A percentile compares a stretch with the other conserved stretches of the same genome.
phyloP scores from a whole-genome alignment of 2,113 vertebrate genomes.

The Otis tarda region DNA sequence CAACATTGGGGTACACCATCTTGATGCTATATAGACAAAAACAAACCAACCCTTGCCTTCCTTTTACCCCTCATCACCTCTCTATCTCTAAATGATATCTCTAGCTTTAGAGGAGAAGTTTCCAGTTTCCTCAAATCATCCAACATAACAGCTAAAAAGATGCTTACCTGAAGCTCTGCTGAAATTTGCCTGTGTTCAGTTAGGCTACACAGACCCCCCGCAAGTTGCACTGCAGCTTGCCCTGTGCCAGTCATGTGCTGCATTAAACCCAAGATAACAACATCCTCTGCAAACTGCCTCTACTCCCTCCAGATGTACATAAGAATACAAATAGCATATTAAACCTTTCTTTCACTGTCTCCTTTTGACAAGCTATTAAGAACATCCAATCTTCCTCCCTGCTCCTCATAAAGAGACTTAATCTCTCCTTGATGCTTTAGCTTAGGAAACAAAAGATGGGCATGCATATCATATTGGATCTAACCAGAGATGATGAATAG shows the following conservation, averaged over 20 bases:
- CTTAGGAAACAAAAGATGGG: slow-evolving; percentile 40
- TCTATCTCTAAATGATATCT: not conserved
- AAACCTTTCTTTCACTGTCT: slow-evolving; percentile 36
- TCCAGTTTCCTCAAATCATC: not conserved
- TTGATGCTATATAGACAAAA: not conserved
- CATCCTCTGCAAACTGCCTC: not conserved
- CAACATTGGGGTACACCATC: not conserved
- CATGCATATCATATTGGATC: slow-evolving; percentile 14
- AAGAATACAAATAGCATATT: slow-evolving; percentile 54
- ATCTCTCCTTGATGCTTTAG: slow-evolving; percentile 43
- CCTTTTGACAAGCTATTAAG: slow-evolving; percentile 61
- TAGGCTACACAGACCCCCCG: not conserved
- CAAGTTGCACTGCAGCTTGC: not conserved
- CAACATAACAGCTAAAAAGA: not conserved
- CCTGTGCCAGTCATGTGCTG: not conserved
- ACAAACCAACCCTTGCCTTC: not conserved
- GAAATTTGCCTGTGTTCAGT: not conserved
- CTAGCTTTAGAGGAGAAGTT: not conserved
- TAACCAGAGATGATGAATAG: slow-evolving; percentile 34
- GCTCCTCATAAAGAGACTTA: slow-evolving; percentile 49
- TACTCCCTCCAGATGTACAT: slow-evolving; percentile 16
- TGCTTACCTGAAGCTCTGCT: not conserved
- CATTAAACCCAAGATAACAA: not conserved
- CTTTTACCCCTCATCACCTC: not conserved
- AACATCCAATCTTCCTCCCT: slow-evolving; percentile 27